Percentiles rank a stretch among this genome's conserved stretches.
These are phyloP conservation scores for Lagopus muta DNA, from an alignment of 2,113 vertebrate species.

Conservation along the genomic window DNA sequence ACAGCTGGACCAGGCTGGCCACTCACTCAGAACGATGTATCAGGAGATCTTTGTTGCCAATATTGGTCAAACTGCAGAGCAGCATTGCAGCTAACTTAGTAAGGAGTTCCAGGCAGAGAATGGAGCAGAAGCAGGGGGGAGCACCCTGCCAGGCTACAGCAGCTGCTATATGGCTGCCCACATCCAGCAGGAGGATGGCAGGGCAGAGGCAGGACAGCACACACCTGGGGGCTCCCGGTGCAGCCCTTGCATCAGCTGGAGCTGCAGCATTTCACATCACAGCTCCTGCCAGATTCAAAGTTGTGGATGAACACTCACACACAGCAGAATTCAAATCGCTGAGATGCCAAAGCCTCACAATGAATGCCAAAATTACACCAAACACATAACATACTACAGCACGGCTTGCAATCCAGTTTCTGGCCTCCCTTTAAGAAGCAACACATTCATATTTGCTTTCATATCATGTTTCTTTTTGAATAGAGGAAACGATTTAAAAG, in stretches of 20 bases:
- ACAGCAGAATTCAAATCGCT: not conserved
- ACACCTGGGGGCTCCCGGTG: not conserved
- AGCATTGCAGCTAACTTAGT: not conserved
- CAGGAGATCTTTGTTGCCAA: not conserved
- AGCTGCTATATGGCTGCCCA: not conserved
- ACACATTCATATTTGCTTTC: not conserved
- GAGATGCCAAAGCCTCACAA: not conserved
- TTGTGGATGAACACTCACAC: not conserved
- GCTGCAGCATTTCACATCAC: not conserved
- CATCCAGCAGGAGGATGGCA: fast-evolving
- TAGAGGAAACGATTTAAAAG: not conserved
- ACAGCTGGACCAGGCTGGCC: not conserved
- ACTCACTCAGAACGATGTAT: not conserved
- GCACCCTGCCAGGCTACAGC: not conserved
- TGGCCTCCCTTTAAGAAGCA: not conserved
- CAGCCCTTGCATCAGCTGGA: not conserved
- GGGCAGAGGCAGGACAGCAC: not conserved
- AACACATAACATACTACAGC: not conserved
- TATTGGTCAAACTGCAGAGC: not conserved
- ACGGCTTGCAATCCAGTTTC: not conserved
- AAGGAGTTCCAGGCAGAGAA: not conserved
- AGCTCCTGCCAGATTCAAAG: not conserved
- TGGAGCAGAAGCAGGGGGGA: not conserved
- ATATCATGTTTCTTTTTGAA: not conserved
- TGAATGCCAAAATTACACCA: not conserved